Conservation (phyloP, 2,797 vertebrate genomes). For the Sebastes cheni region DNA sequence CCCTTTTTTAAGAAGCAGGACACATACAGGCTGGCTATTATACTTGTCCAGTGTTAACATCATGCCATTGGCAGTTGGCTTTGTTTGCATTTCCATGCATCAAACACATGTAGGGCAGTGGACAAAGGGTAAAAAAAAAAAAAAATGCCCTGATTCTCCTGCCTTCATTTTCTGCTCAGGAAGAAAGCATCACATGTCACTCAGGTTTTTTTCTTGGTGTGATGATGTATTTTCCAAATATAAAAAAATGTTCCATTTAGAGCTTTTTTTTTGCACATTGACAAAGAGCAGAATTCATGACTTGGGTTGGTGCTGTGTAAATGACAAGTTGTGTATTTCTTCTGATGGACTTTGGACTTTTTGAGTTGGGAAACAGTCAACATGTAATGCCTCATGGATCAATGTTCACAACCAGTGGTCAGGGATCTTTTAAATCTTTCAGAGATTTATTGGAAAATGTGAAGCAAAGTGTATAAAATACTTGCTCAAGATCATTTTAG, state of each 20-base stretch:
- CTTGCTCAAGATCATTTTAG: not conserved
- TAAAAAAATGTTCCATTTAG: constrained; percentile 11
- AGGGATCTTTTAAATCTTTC: not conserved
- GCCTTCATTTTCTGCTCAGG: constrained; percentile 13
- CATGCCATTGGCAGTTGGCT: constrained; percentile 54
- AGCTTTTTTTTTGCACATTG: not conserved
- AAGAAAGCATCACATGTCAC: constrained; percentile 20
- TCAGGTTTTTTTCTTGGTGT: constrained; percentile 13
- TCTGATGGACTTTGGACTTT: constrained; percentile 4
- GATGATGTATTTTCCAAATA: constrained; percentile 49
- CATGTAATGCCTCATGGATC: not conserved
- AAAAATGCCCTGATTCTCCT: constrained; percentile 29
- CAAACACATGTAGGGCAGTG: constrained; percentile 54
- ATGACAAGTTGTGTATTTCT: not conserved
- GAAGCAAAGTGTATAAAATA: not conserved
- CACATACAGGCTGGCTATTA: constrained; percentile 31
- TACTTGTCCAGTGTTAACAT: constrained; percentile 26
- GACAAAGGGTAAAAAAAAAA: constrained; percentile 41
- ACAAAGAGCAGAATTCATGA: constrained; percentile 4
- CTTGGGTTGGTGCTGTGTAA: not conserved
- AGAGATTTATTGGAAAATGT: not conserved
- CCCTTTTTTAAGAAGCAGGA: not conserved
- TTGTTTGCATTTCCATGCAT: constrained; percentile 61
- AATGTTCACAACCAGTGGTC: not conserved
- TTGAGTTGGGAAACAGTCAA: not conserved